Base-by-base conservation (phyloP, 1,140 invertebrate genomes). In the Penaeus indicus region DNA sequence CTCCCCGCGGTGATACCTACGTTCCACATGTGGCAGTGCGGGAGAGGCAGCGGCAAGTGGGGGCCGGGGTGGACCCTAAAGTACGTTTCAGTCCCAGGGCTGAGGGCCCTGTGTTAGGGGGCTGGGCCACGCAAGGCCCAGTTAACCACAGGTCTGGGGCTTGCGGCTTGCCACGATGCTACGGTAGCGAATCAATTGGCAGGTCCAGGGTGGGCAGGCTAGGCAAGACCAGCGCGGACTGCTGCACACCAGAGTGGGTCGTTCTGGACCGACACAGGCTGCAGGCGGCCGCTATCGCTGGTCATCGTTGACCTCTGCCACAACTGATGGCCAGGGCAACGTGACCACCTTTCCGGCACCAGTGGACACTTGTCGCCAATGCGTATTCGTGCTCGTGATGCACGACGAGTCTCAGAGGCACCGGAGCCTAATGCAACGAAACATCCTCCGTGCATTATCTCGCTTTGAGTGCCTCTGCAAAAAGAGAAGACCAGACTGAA, bases 361-460 rank as follows among this genome's bases (percentile, higher is more conserved):
- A 85, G 77, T 82, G 84, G 79, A 84, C 86, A 82, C 81, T 64
- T 88, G 78, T 69, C 84, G 85, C 75, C 86, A 83, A 75, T 67
- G 84, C 81, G 86, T 25, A 85, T 90, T 88, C 85, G 87, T 85
- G 84, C 90, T 82, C 84, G 83, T 88, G 87, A 88, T 84, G 61
- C 87, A 88, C 87, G 87, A 88, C 22, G 87, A 84, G 80, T 86
- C 80, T 85, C 80, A 90, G 89, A 90, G 89, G 89, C 89, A 90
- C 89, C 89, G 81, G 84, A 86, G 89, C 89, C 69, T 90, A 90
- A 90, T 90, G 89, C 89, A 90, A 90, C 84, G 89, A 90, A 86
- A 86, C 84, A 86, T 86, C 89, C 84, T 90, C 89, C 89, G 89
- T 90, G 89, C 89, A 90, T 90, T 90, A 90, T 90, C 89, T 85